A percentile compares a stretch with the other conserved stretches of the same genome.
phyloP scores from a whole-genome alignment of 2,797 vertebrate species.

The Hyperoplus immaculatus region DNA sequence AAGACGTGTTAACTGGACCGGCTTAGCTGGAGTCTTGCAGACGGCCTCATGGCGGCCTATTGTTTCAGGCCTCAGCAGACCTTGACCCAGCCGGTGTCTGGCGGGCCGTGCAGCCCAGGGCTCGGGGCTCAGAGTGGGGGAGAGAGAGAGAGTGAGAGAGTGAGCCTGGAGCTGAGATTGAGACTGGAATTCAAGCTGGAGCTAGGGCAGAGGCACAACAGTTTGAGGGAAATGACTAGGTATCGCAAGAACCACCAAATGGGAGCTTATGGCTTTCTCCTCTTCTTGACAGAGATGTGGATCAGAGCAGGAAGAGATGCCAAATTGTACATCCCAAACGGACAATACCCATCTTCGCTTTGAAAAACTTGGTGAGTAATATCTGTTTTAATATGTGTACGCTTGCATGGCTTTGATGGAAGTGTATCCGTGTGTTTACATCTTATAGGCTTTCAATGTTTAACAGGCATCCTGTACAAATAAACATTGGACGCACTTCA shows the following conservation, averaged over 20 bases:
- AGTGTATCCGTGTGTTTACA: conserved; percentile 36
- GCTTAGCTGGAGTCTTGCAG: conserved; percentile 86
- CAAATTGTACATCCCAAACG: conserved; percentile 37
- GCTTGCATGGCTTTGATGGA: not conserved
- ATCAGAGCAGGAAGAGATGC: conserved; percentile 57
- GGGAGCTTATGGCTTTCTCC: conserved; percentile 77
- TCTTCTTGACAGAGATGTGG: conserved; percentile 81
- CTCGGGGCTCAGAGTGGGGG: conserved; percentile 41
- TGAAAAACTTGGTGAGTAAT: conserved; percentile 76
- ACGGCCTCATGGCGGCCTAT: conserved; percentile 89
- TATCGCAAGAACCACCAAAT: conserved; percentile 37
- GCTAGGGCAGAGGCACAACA: conserved; percentile 67
- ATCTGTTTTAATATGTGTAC: conserved; percentile 30
- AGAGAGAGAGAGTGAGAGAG: conserved; percentile 18
- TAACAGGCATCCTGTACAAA: conserved; percentile 27
- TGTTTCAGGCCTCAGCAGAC: conserved; percentile 86
- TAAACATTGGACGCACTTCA: conserved; percentile 33
- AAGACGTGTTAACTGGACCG: conserved; percentile 91
- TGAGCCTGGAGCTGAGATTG: conserved; percentile 54
- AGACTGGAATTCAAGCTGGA: conserved; percentile 58
- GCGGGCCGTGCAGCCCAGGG: conserved; percentile 74
- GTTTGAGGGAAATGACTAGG: conserved; percentile 60
- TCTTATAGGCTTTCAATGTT: conserved; percentile 12
- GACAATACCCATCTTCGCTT: conserved; percentile 48
- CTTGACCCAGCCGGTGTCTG: conserved; percentile 72